Conservation (phyloP, 1,140 invertebrate species). For the Drosophila pectinifera region DNA sequence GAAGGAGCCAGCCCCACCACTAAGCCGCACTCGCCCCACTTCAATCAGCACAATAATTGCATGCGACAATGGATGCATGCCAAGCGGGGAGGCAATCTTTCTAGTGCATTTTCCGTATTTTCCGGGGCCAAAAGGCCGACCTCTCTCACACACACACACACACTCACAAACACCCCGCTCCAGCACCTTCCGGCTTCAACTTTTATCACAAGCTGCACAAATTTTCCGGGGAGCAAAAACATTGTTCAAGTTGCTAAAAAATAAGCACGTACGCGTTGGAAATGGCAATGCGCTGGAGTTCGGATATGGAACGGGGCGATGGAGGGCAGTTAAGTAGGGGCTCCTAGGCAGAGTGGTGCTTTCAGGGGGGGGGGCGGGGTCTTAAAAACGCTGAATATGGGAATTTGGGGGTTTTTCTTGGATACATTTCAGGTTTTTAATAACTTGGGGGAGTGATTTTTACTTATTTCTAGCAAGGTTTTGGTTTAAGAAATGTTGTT, state of each 20-base stretch:
- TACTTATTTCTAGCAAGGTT: too few relatives aligned
- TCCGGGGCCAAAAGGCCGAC: conserved; percentile 22
- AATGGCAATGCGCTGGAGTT: conserved; percentile 48
- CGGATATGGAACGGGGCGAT: conserved; percentile 6
- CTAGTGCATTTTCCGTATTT: conserved; percentile 46
- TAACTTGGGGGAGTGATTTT: not conserved
- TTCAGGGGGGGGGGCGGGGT: not conserved
- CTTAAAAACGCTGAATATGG: not conserved
- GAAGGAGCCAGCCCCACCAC: not conserved
- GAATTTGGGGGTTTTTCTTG: not conserved
- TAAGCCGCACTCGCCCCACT: conserved; percentile 35
- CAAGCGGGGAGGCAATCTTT: conserved; percentile 27
- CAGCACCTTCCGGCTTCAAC: conserved; percentile 53
- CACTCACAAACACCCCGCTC: not conserved
- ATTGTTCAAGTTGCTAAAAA: conserved; percentile 79
- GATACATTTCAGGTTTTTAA: not conserved
- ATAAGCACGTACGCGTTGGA: conserved; percentile 78
- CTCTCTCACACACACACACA: not conserved
- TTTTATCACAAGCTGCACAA: conserved; percentile 74
- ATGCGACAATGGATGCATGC: conserved; percentile 53
- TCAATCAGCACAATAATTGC: conserved; percentile 53
- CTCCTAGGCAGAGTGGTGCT: conserved; percentile 1
- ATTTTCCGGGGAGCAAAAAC: conserved; percentile 67
- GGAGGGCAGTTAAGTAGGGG: conserved; percentile 22
- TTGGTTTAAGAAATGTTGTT: not conserved